Conservation (phyloP, 2,888 invertebrate species). For the Anaspis maculata region DNA sequence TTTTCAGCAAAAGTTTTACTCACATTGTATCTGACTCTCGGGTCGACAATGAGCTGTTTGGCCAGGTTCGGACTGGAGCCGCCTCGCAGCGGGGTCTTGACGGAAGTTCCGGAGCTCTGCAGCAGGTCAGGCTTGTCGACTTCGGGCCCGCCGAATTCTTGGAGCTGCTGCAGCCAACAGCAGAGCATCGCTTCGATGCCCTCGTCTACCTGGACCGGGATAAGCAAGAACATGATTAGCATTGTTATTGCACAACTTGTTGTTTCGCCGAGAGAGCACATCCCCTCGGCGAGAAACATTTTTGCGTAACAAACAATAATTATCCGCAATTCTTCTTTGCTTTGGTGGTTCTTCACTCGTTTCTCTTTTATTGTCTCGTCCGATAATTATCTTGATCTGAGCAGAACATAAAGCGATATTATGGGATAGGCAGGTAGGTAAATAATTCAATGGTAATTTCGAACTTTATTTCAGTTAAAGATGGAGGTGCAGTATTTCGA, state of each 20-base stretch:
- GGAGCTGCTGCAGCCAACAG: slow-evolving; percentile 76
- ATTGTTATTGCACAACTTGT: background rate
- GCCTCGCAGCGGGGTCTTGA: slow-evolving; percentile 45
- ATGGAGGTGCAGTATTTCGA: too few species aligned
- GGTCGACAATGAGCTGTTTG: slow-evolving; percentile 56
- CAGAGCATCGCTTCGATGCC: slow-evolving; percentile 82
- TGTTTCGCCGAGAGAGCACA: background rate
- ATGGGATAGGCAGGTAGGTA: too few species aligned
- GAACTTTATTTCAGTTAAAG: too few species aligned
- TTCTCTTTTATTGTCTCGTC: too few species aligned
- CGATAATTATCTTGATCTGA: too few species aligned
- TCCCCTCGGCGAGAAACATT: background rate
- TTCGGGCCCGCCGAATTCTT: slow-evolving; percentile 76
- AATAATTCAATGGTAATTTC: too few species aligned
- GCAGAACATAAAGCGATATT: too few species aligned
- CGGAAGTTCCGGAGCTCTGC: slow-evolving; percentile 63
- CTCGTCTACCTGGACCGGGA: slow-evolving; percentile 55
- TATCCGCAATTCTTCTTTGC: too few species aligned
- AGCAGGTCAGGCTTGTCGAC: slow-evolving; percentile 78
- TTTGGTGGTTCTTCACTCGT: too few species aligned
- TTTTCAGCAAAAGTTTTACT: slow-evolving; percentile 39
- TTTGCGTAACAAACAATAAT: slow-evolving; percentile 1
- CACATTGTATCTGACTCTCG: slow-evolving; percentile 77
- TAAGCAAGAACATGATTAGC: slow-evolving; percentile 3
- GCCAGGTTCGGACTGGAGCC: slow-evolving; percentile 49